Evolutionary conservation across 2,888 invertebrate species (phyloP).

Genomic region (Drosophila yooni): DNA sequence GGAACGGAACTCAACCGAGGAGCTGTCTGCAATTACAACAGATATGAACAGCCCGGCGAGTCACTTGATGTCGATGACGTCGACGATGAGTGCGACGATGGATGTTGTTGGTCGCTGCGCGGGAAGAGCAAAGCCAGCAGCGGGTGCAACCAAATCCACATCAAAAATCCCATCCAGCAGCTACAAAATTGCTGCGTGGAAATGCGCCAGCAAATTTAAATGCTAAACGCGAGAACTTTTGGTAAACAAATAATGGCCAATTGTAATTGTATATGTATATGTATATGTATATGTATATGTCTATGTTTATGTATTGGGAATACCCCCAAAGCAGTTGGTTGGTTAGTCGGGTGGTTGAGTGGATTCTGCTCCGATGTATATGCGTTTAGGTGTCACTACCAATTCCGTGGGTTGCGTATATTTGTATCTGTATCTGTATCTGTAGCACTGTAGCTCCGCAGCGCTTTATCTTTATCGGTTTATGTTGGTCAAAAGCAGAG

Average conservation of each 20-base stretch:
- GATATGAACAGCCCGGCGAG: conserved; percentile 47
- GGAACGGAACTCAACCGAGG: not conserved
- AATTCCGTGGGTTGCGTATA: conserved; percentile 8
- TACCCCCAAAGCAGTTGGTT: not conserved
- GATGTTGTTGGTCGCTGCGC: not conserved
- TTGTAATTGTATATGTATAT: conserved; percentile 10
- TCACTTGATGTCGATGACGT: conserved; percentile 55
- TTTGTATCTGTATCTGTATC: conserved; percentile 9
- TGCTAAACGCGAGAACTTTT: conserved; percentile 66
- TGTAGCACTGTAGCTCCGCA: conserved; percentile 2
- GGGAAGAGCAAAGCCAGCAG: not conserved
- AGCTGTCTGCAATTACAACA: conserved; percentile 60
- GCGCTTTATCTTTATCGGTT: conserved; percentile 27
- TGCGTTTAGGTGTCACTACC: conserved; percentile 28
- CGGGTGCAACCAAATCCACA: conserved; percentile 20
- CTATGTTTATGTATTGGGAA: not conserved
- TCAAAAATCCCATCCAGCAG: conserved; percentile 22
- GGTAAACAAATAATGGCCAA: conserved; percentile 65
- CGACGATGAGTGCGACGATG: conserved; percentile 1
- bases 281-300: conserved; percentile 9
- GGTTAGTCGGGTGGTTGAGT: not conserved
- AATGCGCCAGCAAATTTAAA: conserved; percentile 41
- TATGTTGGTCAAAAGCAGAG: conserved; percentile 72
- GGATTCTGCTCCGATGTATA: not conserved
- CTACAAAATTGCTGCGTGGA: conserved; percentile 3